Evolutionary conservation across 1,140 invertebrate genomes (phyloP), one percentile per base, ranked within the genome.

Genomic region (Bombyx mandarina): DNA sequence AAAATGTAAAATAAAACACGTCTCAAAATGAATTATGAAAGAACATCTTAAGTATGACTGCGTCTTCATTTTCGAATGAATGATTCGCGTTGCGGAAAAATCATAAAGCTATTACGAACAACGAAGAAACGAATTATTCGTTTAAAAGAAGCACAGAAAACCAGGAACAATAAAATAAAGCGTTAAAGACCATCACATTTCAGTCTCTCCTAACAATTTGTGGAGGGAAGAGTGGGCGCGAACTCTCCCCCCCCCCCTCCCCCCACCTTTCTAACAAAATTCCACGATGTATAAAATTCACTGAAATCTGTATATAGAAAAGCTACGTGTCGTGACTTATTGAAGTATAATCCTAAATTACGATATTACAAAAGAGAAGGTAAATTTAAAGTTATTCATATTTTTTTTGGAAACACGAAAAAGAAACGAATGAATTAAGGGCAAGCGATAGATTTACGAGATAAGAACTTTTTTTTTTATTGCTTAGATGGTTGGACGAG

Each of bases 231-330:
- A 51, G 58, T 61, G 65, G 65, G 65, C 26, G 26, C 26, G 71
- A 75, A 76, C 70, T 67, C 64, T 44, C 57, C 53, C 53, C 47
- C 43, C 51, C 22, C 49, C 3, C 2, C 22, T 4, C 3, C 2
- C 8, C 45, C 58, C 52, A 75, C 66, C 57, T 73, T 74, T 76
- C 61, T 71, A 79, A 83, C 81, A 76, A 77, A 81, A 82, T 74
- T 77, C 61, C 61, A 55, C 69, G 62, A 73, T 75, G 67, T 79
- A 76, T 75, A 72, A 80, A 80, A 75, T 75, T 77, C 69, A 66
- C 61, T 73, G 67, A 65, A 83, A 82, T 75, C 26, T 35, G 2
- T 35, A 35, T 35, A 35, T 35, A 35, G 12, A 35, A 35, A 35
- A 35, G 26, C 26, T 35, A 35, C 2, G 26, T 35, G 4, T 35